Evolutionary conservation across 2,797 vertebrate genomes (phyloP), one percentile per base, ranked within the genome.

Genomic region (Pipistrellus pygmaeus): DNA sequence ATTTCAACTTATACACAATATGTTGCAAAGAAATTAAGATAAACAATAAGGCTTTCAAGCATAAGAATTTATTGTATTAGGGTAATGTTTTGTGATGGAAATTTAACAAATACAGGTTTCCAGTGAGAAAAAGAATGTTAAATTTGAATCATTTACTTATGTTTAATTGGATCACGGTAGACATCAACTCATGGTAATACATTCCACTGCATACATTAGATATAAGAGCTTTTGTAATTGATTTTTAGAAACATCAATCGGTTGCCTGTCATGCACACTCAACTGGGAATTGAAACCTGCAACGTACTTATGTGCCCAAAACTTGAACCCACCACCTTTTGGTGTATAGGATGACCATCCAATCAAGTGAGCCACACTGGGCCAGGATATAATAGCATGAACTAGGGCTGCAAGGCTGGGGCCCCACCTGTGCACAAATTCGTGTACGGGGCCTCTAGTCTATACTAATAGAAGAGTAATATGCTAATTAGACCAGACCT

Each of bases 1-100:
- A 60, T 66, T 94, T 85, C 69, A 90, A 75, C 46, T 88, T 88
- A 41, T n/a, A 88, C 7, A 85, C 2, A 88, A 18, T 41, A 57
- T 41, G 27, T 17, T 71, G 30, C 48, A 62, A 82, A 69, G 13
- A 92, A 76, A 17, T 51, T 46, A 69, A 17, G 64, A 85, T 18
- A 5, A 30, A 62, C 25, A 57, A 57, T 38, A 77, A 69, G 25
- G 69, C 48, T 44, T 93, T 86, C 35, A 48, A 75, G 41, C 68
- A 85, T 23, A 75, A 85, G 76, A 48, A 71, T 94, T 96, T 96
- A 94, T 11, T 38, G 68, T 68, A 72, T 93, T 93, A 80, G 8
- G 32, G 53, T 85, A 72, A 86, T 32, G 1, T 86, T 89, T 77
- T 90, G 1, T 23, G 21, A 18, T 15, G 4, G 7, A 69, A 82